Base-by-base conservation (phyloP, 2,113 vertebrate genomes). In the Coregonus clupeaformis region DNA sequence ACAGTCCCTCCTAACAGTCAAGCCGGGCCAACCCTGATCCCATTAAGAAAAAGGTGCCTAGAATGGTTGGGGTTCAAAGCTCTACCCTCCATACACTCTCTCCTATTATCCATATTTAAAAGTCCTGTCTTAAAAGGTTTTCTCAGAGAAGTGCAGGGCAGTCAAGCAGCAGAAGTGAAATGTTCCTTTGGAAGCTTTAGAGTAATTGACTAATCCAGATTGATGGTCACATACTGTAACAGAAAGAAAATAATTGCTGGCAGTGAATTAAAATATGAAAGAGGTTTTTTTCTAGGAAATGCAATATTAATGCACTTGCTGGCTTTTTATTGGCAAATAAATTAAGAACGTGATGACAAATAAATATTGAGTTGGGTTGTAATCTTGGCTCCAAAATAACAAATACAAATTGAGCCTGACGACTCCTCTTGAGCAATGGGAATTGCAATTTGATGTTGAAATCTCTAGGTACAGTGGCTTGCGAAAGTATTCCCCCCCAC, bases 231-330 rank as follows among this genome's bases (percentile, higher is more conserved):
- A 25, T 69, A 16, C 42, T 69, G 55, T 72, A 52, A 69, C 9
- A 22, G 68, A 29, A 45, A 42, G 3, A n/a, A 42, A 69, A 69
- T 45, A 42, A 45, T 45, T 69, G 16, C 36, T 24, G 22, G 42
- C 24, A 24, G 45, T 22, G 45, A 69, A 69, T 27, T 69, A 69
- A 24, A 69, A 69, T 69, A 27, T 69, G 36, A 69, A 49, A 69
- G 12, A 14, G 13, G 42, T 69, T 45, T 68, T 68, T 16, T 22
- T 42, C 36, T 42, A 69, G 68, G 20, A 69, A 69, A 69, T 69
- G 16, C 1, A 24, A 49, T 52, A 25, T 69, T 49, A 13, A 69
- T 69, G 67, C 68, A 49, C 45, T 69, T 47, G 3, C 18, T 13
- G 36, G 9, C 36, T 69, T 69, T 69, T 4, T 12, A 47, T 12